These are phyloP conservation scores for Nomada lathburiana DNA, from an alignment of 2,888 invertebrate species.

Conservation along the genomic window DNA sequence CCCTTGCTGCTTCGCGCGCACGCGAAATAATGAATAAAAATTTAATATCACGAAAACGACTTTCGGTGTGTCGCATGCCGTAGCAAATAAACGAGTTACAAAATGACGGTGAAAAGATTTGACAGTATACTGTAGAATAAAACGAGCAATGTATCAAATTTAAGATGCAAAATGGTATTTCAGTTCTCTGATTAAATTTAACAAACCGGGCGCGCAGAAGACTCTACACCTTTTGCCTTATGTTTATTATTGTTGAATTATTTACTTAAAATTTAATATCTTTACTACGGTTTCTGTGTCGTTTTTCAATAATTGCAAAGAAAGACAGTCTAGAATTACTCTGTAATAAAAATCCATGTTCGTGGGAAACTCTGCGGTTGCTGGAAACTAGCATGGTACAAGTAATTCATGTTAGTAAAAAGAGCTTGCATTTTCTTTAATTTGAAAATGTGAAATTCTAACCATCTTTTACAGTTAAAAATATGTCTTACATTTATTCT, in stretches of 20 bases:
- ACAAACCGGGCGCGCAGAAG: not conserved
- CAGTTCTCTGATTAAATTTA: not conserved
- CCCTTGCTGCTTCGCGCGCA: not conserved
- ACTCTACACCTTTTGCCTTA: not conserved
- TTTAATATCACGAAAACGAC: conserved; percentile 8
- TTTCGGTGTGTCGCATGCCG: not conserved
- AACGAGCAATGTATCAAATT: not conserved
- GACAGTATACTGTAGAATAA: not conserved
- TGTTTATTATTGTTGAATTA: not conserved
- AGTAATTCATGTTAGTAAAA: not conserved
- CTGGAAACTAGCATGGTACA: not conserved
- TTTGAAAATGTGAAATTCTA: too few relatives aligned
- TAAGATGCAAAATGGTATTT: not conserved
- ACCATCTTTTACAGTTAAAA: too few relatives aligned
- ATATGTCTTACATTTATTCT: too few relatives aligned
- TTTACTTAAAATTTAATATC: not conserved
- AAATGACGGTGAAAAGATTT: not conserved
- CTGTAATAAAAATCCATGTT: not conserved
- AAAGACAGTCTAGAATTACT: conserved; percentile 1
- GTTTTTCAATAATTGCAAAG: not conserved
- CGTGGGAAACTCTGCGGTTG: not conserved
- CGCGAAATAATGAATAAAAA: not conserved
- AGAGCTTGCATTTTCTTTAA: not conserved
- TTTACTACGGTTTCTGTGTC: not conserved
- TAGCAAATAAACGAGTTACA: not conserved